These are phyloP conservation scores for Meloidogyne exigua DNA, from an alignment of 1,140 invertebrate genomes.

Conservation along the genomic window DNA sequence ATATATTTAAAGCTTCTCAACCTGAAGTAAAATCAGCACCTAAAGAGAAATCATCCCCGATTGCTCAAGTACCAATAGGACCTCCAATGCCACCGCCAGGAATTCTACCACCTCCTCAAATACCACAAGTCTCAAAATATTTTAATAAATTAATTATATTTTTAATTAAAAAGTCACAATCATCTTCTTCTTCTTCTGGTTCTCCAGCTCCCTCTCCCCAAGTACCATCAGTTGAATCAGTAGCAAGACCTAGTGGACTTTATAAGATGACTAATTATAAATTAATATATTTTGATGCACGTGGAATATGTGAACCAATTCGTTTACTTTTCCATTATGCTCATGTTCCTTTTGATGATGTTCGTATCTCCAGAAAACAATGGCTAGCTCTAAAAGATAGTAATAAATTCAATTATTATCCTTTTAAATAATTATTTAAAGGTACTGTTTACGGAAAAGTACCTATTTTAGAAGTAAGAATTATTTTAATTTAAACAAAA, in stretches of 20 bases:
- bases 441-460: conserved; percentile 45
- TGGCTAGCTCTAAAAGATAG: conserved; percentile 16
- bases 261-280: conserved; percentile 24
- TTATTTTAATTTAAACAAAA: background rate
- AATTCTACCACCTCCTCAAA: background rate
- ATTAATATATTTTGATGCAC: conserved; percentile 28
- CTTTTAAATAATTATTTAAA: background rate
- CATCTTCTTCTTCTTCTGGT: background rate
- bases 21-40: background rate
- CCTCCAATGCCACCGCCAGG: background rate
- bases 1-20: background rate
- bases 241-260: conserved; percentile 13
- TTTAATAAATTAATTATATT: background rate
- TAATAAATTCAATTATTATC: background rate
- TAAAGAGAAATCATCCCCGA: background rate
- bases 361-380: conserved; percentile 15
- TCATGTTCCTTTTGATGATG: conserved; percentile 33
- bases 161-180: background rate
- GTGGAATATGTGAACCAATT: conserved; percentile 29
- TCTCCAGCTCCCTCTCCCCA: background rate
- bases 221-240: conserved; percentile 6
- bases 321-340: conserved; percentile 34
- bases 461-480: conserved; percentile 35
- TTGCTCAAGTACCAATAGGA: background rate
- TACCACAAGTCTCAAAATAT: background rate